Conservation (phyloP, 1,140 invertebrate species). For the Meloidogyne hapla region DNA sequence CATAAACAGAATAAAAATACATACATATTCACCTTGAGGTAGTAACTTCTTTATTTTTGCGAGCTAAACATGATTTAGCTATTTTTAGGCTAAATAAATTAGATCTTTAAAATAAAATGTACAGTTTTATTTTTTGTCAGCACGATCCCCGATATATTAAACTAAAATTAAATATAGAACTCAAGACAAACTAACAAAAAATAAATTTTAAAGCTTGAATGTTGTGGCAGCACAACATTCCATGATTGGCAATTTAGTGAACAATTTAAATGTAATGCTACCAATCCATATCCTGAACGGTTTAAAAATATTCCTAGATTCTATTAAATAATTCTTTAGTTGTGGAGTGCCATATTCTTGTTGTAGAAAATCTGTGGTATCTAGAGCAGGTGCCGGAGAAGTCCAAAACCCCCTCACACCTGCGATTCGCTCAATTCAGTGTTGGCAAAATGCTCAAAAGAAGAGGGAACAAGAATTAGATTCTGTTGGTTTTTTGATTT, state of each 20-base stretch:
- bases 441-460: conserved; percentile 61
- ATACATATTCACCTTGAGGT: neutral
- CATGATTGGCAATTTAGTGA: conserved; percentile 63
- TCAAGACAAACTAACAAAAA: neutral
- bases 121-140: conserved; percentile 4
- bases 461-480: conserved; percentile 60
- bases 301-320: neutral
- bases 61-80: neutral
- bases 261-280: conserved; percentile 58
- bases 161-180: too few relatives aligned
- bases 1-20: neutral
- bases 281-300: conserved; percentile 62
- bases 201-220: conserved; percentile 58
- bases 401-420: conserved; percentile 50
- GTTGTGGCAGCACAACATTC: conserved; percentile 61
- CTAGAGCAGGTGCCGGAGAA: conserved; percentile 42
- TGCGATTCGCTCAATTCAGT: conserved; percentile 61
- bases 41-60: neutral
- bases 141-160: too few relatives aligned
- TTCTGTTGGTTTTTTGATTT: neutral
- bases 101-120: neutral
- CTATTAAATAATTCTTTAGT: neutral
- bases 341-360: conserved; percentile 63
- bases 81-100: neutral
- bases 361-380: conserved; percentile 55